These are phyloP conservation scores for Intellagama lesueurii DNA, from an alignment of 2,797 vertebrate genomes.

Conservation along the genomic window DNA sequence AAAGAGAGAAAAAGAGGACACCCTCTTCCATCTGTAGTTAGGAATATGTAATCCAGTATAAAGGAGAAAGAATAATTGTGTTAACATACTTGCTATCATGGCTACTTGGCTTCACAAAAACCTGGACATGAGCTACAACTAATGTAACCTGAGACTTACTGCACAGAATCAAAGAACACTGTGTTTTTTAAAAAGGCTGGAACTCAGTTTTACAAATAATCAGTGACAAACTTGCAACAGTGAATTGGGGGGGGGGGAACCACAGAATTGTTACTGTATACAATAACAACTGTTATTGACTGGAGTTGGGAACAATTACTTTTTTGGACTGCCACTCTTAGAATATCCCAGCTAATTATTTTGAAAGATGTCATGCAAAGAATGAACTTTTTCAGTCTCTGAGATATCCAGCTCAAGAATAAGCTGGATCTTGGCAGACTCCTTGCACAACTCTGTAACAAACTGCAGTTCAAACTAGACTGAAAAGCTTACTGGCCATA, in stretches of 20 bases:
- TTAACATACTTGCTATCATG: constrained; percentile 24
- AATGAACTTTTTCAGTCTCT: no score
- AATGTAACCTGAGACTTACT: not conserved
- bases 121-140: not conserved
- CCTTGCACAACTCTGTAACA: not conserved
- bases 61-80: constrained; percentile 38
- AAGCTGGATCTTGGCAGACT: not conserved
- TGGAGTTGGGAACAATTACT: no score
- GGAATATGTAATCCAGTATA: constrained; percentile 47
- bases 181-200: not conserved
- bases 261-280: no score
- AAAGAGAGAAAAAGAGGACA: constrained; percentile 33
- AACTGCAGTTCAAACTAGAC: not conserved
- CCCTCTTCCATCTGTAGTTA: constrained; percentile 44
- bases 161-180: not conserved
- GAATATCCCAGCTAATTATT: no score
- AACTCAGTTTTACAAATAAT: not conserved
- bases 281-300: no score
- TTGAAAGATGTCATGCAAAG: no score
- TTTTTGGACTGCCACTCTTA: no score
- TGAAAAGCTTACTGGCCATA: not conserved
- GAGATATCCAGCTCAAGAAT: not conserved
- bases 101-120: constrained; percentile 10
- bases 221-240: not conserved
- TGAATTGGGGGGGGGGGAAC: not conserved